phyloP scores from a whole-genome alignment of 2,888 invertebrate genomes.

The Cremastinae sp. region DNA sequence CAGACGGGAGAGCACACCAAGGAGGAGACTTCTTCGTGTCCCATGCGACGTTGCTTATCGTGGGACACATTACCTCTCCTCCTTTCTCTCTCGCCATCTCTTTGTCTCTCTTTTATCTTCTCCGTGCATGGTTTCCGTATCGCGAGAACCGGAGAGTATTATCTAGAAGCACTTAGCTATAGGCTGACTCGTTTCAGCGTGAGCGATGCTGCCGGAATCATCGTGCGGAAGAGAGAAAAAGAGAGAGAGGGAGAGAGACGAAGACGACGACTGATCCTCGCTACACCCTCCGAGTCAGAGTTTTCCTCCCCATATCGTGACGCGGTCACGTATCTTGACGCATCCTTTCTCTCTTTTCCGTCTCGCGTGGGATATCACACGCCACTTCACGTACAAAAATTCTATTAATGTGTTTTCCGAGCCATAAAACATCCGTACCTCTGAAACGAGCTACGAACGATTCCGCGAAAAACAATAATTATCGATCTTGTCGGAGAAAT shows the following conservation, averaged over 20 bases:
- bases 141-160: conserved; percentile 50
- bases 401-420: conserved; percentile 20
- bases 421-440: background rate
- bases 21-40: too few species aligned
- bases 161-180: conserved; percentile 51
- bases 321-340: conserved; percentile 45
- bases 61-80: conserved; percentile 49
- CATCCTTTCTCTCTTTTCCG: too few species aligned
- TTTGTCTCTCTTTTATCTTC: background rate
- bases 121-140: conserved; percentile 30
- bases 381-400: conserved; percentile 35
- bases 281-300: too few species aligned
- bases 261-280: too few species aligned
- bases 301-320: too few species aligned
- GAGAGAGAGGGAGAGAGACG: too few species aligned
- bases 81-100: conserved; percentile 2
- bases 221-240: conserved; percentile 48
- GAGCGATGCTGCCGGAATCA: conserved; percentile 47
- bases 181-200: conserved; percentile 24
- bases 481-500: too few species aligned
- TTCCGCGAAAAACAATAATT: too few species aligned
- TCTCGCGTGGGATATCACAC: conserved; percentile 47
- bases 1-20: too few species aligned
- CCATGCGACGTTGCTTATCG: conserved; percentile 54
- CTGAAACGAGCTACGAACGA: too few species aligned